Evolutionary conservation across 2,888 invertebrate species (phyloP).

Genomic region (Brassicogethes aeneus): DNA sequence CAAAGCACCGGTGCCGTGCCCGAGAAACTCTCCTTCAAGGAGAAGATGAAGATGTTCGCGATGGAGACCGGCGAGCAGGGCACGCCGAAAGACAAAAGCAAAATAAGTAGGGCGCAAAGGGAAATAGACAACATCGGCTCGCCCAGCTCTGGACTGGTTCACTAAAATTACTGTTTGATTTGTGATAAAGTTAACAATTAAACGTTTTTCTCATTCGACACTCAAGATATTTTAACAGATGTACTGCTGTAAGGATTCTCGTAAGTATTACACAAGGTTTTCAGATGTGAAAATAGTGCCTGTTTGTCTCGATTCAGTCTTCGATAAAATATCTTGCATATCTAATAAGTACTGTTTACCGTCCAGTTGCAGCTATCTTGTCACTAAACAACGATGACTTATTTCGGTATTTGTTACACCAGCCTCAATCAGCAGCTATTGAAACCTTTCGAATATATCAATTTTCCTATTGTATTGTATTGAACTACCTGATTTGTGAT

Average conservation of each 20-base stretch:
- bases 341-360: constrained; percentile 23
- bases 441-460: no score
- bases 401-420: no score
- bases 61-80: constrained; percentile 89
- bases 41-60: constrained; percentile 99
- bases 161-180: constrained; percentile 14
- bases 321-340: constrained; percentile 12
- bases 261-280: no score
- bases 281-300: no score
- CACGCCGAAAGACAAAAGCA: constrained; percentile 91
- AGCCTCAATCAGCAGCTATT: no score
- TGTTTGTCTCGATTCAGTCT: neutral
- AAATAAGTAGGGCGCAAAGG: constrained; percentile 90
- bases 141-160: constrained; percentile 28
- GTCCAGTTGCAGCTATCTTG: constrained; percentile 26
- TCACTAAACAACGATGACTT: constrained; percentile 17
- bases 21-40: constrained; percentile 92
- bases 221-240: neutral
- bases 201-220: no score
- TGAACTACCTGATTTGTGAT: neutral
- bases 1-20: constrained; percentile 59
- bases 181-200: constrained; percentile 7
- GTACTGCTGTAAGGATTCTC: no score
- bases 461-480: neutral
- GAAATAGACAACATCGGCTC: constrained; percentile 71